These are phyloP conservation scores for Cyphomyrmex costatus DNA, from an alignment of 1,140 invertebrate species.

Conservation along the genomic window DNA sequence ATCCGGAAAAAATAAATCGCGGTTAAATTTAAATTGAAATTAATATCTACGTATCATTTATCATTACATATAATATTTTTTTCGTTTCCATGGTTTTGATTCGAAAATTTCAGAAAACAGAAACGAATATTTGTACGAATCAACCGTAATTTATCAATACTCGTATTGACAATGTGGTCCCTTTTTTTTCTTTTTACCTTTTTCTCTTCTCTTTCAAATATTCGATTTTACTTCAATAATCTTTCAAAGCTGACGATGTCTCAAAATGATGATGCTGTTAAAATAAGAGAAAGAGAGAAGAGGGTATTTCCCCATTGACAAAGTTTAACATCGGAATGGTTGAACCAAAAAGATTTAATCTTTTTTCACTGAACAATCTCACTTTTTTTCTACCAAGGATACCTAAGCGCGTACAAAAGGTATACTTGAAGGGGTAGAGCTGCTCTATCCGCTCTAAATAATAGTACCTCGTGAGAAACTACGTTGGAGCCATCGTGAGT, in stretches of 20 bases:
- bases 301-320: neutral
- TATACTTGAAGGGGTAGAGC: constrained; percentile 68
- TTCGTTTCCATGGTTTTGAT: neutral
- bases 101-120: neutral
- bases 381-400: constrained; percentile 40
- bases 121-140: neutral
- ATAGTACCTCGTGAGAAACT: constrained; percentile 82
- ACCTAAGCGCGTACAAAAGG: constrained; percentile 10
- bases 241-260: neutral
- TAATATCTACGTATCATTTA: neutral
- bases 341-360: neutral
- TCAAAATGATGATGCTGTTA: neutral
- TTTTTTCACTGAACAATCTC: constrained; percentile 1
- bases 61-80: neutral
- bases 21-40: neutral
- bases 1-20: neutral
- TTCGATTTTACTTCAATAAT: neutral
- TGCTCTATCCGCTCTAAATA: constrained; percentile 79
- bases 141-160: neutral
- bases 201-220: neutral
- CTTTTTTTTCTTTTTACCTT: neutral
- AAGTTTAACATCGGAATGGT: too few species aligned
- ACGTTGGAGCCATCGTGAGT: constrained; percentile 74
- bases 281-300: neutral
- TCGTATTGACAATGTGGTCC: neutral